Percentiles rank a stretch among this genome's conserved stretches.
These are phyloP conservation scores for Cherax destructor DNA, from an alignment of 1,140 invertebrate species.

Conservation along the genomic window DNA sequence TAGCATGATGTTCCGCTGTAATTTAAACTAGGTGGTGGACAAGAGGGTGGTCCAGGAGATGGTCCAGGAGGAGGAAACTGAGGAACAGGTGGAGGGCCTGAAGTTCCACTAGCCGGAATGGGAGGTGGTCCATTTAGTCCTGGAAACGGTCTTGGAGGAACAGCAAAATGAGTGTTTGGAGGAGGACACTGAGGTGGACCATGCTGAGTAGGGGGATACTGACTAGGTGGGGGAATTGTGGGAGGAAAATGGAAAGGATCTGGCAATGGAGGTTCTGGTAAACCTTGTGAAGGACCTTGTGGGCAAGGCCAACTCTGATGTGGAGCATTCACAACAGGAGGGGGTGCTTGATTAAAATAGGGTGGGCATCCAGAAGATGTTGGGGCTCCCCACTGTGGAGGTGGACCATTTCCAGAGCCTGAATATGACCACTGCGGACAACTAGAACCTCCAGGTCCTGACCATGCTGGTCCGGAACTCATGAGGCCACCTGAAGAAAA, in stretches of 20 bases:
- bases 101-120: not conserved
- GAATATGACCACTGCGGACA: not conserved
- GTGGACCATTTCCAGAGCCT: not conserved
- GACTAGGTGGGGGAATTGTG: not conserved
- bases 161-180: not conserved
- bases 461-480: not conserved
- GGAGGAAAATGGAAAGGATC: not conserved
- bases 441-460: not conserved
- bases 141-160: not conserved
- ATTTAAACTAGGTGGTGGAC: not conserved
- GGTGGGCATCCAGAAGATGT: not conserved
- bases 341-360: not conserved
- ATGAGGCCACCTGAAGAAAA: not conserved
- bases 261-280: not conserved
- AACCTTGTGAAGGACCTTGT: not conserved
- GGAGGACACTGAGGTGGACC: not conserved
- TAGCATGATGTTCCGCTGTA: not conserved
- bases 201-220: not conserved
- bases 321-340: not conserved
- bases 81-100: constrained; percentile 1
- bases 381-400: not conserved
- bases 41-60: constrained; percentile 13
- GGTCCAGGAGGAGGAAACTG: constrained; percentile 9
- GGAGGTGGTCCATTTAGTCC: not conserved
- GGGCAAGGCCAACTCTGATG: not conserved